phyloP scores from a whole-genome alignment of 2,797 vertebrate genomes.

The Tarsius wallacei region DNA sequence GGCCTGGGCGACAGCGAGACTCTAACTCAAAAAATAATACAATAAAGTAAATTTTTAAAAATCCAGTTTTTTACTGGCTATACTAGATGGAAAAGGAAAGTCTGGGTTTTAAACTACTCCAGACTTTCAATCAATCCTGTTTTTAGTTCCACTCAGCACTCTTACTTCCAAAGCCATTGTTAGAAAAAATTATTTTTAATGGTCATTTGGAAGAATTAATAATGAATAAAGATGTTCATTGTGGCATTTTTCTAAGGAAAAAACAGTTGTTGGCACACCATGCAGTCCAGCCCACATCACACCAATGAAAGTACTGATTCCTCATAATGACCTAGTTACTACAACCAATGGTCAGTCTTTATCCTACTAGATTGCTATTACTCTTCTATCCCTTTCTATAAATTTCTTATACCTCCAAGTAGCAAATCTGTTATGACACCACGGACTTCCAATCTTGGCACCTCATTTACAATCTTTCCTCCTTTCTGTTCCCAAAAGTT shows the following conservation, averaged over 20 bases:
- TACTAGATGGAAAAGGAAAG: background rate
- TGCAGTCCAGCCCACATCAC: background rate
- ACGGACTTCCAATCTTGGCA: background rate
- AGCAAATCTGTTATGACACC: background rate
- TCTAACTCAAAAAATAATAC: no score
- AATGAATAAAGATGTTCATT: background rate
- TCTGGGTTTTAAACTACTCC: background rate
- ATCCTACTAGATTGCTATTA: background rate
- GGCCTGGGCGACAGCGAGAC: no score
- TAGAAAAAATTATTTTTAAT: background rate
- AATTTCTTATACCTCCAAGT: background rate
- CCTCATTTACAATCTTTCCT: background rate
- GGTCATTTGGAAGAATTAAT: background rate
- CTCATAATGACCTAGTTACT: background rate
- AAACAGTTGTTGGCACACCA: background rate
- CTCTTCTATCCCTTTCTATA: background rate
- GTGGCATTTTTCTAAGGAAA: background rate
- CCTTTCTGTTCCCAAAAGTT: background rate
- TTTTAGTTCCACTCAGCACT: background rate
- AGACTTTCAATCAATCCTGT: constrained; percentile 13
- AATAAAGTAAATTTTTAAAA: no score
- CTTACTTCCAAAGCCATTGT: background rate
- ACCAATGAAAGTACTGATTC: background rate
- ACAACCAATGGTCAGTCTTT: background rate
- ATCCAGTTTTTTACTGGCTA: background rate